Base-by-base conservation (phyloP, 1,140 invertebrate species). In the Drosophila ohnishii region DNA sequence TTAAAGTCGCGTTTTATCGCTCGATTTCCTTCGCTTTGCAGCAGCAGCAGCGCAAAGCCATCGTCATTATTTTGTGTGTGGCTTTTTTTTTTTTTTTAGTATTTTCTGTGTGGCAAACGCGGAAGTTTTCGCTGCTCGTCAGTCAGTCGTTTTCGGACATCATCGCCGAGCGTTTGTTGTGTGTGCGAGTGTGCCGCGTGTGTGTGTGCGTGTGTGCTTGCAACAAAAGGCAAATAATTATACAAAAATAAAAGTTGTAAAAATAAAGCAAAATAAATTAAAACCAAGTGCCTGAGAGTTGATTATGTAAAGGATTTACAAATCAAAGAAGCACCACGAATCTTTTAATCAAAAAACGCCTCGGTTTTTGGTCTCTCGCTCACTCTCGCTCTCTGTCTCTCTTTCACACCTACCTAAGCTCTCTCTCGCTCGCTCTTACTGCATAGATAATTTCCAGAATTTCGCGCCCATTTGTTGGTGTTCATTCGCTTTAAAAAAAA, bases 101-200 rank as follows among this genome's bases (percentile, higher is more conserved):
- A 37, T 37, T 55, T 55, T 55, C 51, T 55, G 51, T 55, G 69
- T 72, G 65, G 66, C 66, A 72, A 71, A 72, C 51, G 69, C 69
- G 69, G 69, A 72, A 72, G 69, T 72, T 70, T 69, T 71, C 66
- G 53, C 69, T 72, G 69, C 69, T 64, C 62, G 69, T 71, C 69
- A 72, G 66, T 72, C 65, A 71, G 69, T 72, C 69, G 69, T 59
- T 40, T 58, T 72, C 66, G 65, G 55, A 71, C 65, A 69, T 66
- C 65, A 66, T 70, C 65, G 66, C 51, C 25, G 67, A 71, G 50
- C 67, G 67, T 70, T 71, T 70, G 67, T 70, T 67, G 35, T 32
- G 48, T 67, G 37, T 55, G 48, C 37, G n/a, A 47, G 51, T 55
- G 51, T 55, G 16, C 13, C 42, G 42, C 44, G 22, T 40, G 61